phyloP scores from a whole-genome alignment of 2,888 invertebrate genomes.

The Tromatobia lineatoria region DNA sequence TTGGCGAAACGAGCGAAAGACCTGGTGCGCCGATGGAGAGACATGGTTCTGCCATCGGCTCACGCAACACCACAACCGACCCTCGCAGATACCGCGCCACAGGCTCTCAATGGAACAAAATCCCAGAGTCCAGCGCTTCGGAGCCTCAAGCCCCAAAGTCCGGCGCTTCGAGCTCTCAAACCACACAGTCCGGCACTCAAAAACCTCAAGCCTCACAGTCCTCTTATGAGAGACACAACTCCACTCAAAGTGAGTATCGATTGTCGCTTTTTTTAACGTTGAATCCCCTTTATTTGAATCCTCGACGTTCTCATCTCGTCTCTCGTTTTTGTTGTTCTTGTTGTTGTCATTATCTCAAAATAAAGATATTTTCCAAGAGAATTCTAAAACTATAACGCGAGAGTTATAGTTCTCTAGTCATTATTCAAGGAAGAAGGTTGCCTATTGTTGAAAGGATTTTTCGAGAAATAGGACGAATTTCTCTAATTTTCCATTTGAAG shows the following conservation, averaged over 20 bases:
- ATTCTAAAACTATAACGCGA: no score
- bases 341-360: no score
- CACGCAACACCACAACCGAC: constrained; percentile 81
- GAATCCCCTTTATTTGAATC: no score
- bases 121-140: constrained; percentile 79
- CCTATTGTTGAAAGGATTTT: no score
- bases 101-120: constrained; percentile 75
- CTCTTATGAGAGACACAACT: constrained; percentile 79
- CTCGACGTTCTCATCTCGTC: no score
- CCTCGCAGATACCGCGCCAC: constrained; percentile 81
- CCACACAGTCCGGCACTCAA: constrained; percentile 82
- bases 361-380: no score
- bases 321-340: no score
- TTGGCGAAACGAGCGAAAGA: constrained; percentile 96
- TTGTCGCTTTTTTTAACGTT: background rate
- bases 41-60: constrained; percentile 90
- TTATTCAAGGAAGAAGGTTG: no score
- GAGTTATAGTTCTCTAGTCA: no score
- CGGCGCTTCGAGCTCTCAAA: constrained; percentile 80
- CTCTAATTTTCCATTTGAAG: no score
- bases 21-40: constrained; percentile 96
- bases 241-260: constrained; percentile 80
- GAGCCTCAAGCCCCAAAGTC: constrained; percentile 82
- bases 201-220: constrained; percentile 83
- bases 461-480: no score